Conservation (phyloP, 1,140 invertebrate genomes). For the Olivierus martensii region DNA sequence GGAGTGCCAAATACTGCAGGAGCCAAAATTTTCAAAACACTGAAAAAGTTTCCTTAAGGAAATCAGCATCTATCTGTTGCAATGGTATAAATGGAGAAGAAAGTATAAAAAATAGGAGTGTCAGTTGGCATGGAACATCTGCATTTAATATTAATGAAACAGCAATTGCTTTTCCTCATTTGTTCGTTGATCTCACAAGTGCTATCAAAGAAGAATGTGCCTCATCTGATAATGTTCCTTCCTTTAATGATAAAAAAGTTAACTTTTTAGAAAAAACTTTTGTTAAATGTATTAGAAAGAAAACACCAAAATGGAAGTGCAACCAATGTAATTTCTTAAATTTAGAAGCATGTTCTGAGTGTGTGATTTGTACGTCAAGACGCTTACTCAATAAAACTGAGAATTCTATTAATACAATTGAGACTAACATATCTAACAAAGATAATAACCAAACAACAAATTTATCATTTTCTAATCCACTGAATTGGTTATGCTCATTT, state of each 20-base stretch:
- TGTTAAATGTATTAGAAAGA: slow-evolving; percentile 20
- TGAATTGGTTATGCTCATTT: not conserved
- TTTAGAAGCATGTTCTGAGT: slow-evolving; percentile 21
- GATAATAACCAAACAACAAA: too few relatives aligned
- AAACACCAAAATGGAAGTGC: slow-evolving; percentile 21
- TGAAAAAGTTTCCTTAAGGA: slow-evolving; percentile 2
- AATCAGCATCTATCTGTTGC: slow-evolving; percentile 8
- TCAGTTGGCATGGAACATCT: slow-evolving; percentile 16
- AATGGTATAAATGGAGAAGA: not conserved
- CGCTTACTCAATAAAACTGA: not conserved
- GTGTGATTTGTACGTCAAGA: slow-evolving; percentile 19
- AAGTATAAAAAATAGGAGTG: slow-evolving; percentile 9
- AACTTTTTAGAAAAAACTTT: slow-evolving; percentile 21
- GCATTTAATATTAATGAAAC: slow-evolving; percentile 8
- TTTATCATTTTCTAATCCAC: not conserved
- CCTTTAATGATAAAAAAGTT: slow-evolving; percentile 6
- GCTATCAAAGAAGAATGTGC: slow-evolving; percentile 11
- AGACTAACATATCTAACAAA: too few relatives aligned
- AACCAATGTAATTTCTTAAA: slow-evolving; percentile 19
- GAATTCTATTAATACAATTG: not conserved
- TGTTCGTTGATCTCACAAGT: slow-evolving; percentile 12
- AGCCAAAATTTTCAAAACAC: too few relatives aligned
- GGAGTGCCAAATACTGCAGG: too few relatives aligned
- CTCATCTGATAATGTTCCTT: not conserved
- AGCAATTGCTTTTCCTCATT: slow-evolving; percentile 7